Base-by-base conservation (phyloP, 92 coral and sea anemone species). In the Porites rus region DNA sequence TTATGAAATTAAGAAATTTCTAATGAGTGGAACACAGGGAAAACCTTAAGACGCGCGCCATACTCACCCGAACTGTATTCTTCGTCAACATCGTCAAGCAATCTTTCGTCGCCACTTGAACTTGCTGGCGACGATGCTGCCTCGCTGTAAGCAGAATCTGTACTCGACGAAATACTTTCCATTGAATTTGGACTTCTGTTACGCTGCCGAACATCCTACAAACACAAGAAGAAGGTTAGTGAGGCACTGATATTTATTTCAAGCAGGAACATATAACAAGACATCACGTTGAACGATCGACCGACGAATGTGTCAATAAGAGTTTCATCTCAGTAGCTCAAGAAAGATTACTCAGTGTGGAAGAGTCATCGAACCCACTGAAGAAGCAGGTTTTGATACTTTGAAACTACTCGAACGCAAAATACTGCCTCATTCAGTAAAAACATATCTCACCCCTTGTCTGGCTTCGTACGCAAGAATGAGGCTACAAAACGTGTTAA, bases 111-210 rank as follows among this genome's bases (percentile, higher is more conserved):
- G 20, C 87, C 98, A 74, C 93, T 90, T 56, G 91, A 90, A 70
- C 97, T 93, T 2, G 95, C 85, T 25, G 99, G 99, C 68, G 99
- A 97, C 7, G 99, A 97, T 50, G 98, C 90, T 20, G 95, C 92
- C 64, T 97, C 99, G 84, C 99, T 97, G 89, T 95, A 97, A 51
- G 99, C 99, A 25, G 99, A 97, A 75, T 97, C 99, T 24, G 99
- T 97, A 86, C 99, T 97, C 6, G 99, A 97, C 6, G 98, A 95
- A 52, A 93, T 92, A 76, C 99, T 95, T 77, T 97, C 99, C 66
- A 95, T 93, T 1, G 99, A 95, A 81, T 93, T 97, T 69, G 99
- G 98, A 73, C 97, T 93, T 88, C 96, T 94, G 76, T 86, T 89
- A n/a, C 96, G 91, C 72, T 93, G 95, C 51, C 90, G 90, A 20